phyloP scores from a whole-genome alignment of 1,140 invertebrate species.

The Drosophila bipectinata region DNA sequence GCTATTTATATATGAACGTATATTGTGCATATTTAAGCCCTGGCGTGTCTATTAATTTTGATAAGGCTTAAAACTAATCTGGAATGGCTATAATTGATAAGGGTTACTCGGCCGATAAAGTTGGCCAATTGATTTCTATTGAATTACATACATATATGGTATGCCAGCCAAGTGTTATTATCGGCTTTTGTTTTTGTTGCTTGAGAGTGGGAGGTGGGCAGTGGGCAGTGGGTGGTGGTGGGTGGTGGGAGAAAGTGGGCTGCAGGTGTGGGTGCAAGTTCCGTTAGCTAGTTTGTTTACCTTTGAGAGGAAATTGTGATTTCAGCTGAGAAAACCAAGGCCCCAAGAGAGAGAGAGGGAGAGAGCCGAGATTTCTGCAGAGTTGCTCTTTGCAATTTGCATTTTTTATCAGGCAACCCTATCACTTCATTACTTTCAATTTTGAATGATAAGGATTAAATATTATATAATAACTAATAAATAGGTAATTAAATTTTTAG shows the following conservation, averaged over 20 bases:
- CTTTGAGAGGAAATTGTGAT: conserved; percentile 45
- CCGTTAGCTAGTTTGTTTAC: conserved; percentile 58
- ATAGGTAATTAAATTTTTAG: too few species aligned
- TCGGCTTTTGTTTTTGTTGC: background rate
- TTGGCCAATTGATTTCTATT: conserved; percentile 14
- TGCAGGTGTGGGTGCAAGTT: background rate
- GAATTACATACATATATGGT: background rate
- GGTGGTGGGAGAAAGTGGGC: background rate
- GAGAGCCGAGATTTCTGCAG: background rate
- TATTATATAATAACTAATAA: background rate
- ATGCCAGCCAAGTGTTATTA: background rate
- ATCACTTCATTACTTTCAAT: background rate
- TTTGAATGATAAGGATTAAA: too few species aligned
- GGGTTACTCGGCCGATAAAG: conserved; percentile 25
- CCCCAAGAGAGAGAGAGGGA: background rate
- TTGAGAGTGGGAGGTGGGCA: background rate
- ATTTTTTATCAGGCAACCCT: background rate
- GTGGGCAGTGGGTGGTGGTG: background rate
- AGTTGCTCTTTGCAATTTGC: conserved; percentile 3
- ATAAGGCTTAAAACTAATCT: conserved; percentile 30
- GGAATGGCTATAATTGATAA: conserved; percentile 24
- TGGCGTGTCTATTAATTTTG: background rate
- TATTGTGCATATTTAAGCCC: background rate
- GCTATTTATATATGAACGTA: background rate
- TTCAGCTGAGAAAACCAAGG: conserved; percentile 3